These are phyloP conservation scores for Mixornis gularis DNA, from an alignment of 2,113 vertebrate genomes.

Conservation along the genomic window DNA sequence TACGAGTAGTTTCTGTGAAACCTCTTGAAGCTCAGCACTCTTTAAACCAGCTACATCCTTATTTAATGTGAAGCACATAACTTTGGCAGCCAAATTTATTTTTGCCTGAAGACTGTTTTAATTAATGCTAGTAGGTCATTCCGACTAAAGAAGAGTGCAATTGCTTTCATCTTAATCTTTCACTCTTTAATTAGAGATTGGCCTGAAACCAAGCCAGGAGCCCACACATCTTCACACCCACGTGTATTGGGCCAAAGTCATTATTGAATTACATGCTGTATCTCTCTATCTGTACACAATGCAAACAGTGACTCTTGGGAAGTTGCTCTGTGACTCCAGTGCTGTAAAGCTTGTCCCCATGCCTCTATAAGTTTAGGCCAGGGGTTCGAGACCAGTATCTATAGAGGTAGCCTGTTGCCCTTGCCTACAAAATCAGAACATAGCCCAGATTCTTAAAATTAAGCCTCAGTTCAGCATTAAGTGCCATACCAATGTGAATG, in stretches of 20 bases:
- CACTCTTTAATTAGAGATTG: conserved; percentile 45
- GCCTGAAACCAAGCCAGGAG: conserved; percentile 25
- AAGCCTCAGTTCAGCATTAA: neutral
- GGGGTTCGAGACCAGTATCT: neutral
- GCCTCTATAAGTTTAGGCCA: neutral
- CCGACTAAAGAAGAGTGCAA: conserved; percentile 15
- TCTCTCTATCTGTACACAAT: neutral
- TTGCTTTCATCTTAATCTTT: conserved; percentile 53
- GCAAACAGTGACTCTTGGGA: neutral
- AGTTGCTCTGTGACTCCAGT: neutral
- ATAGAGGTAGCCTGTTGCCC: neutral
- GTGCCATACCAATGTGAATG: neutral
- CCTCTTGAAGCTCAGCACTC: neutral
- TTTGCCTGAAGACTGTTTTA: conserved; percentile 42
- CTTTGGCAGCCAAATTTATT: conserved; percentile 21
- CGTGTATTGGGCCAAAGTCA: conserved; percentile 1
- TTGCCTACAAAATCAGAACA: neutral
- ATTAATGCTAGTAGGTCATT: conserved; percentile 12
- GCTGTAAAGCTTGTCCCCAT: neutral
- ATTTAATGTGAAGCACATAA: conserved; percentile 12
- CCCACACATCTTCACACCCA: conserved; percentile 21
- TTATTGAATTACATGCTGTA: conserved; percentile 4
- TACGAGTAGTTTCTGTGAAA: neutral
- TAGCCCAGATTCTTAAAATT: neutral
- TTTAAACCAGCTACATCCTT: neutral